phyloP scores from a whole-genome alignment of 2,113 vertebrate genomes.

The Mormyrus iriodes region DNA sequence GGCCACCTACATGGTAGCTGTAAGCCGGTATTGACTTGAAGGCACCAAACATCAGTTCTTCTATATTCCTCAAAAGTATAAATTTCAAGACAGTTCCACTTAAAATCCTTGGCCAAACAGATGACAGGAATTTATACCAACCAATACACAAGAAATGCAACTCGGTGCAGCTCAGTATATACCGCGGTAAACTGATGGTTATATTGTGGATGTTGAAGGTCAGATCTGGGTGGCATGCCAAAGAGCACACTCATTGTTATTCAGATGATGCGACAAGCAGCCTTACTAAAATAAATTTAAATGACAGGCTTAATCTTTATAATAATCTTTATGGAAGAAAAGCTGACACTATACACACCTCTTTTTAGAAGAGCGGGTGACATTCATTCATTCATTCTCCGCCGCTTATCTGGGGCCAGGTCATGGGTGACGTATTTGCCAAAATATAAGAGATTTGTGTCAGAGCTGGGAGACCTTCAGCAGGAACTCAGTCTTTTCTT shows the following conservation, averaged over 20 bases:
- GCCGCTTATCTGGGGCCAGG: neutral
- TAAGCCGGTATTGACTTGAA: neutral
- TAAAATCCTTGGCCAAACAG: neutral
- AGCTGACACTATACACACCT: neutral
- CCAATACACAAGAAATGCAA: constrained; percentile 15
- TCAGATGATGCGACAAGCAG: constrained; percentile 24
- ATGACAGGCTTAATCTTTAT: constrained; percentile 12
- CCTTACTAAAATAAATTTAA: constrained; percentile 30
- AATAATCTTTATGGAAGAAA: neutral
- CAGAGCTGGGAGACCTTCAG: neutral
- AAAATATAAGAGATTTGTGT: neutral
- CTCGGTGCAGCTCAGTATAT: neutral
- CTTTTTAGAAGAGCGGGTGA: neutral
- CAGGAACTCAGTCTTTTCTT: neutral
- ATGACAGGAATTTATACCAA: neutral
- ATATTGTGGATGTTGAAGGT: constrained; percentile 27
- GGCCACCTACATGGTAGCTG: neutral
- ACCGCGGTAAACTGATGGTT: constrained; percentile 36
- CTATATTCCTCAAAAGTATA: neutral
- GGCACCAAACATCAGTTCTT: neutral
- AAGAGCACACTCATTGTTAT: constrained; percentile 29
- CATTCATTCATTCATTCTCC: neutral
- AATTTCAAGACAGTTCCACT: neutral
- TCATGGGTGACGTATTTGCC: neutral
- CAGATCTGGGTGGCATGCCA: constrained; percentile 31